These are phyloP conservation scores for Tetramorium simillimum DNA, from an alignment of 1,140 invertebrate genomes.

Conservation along the genomic window DNA sequence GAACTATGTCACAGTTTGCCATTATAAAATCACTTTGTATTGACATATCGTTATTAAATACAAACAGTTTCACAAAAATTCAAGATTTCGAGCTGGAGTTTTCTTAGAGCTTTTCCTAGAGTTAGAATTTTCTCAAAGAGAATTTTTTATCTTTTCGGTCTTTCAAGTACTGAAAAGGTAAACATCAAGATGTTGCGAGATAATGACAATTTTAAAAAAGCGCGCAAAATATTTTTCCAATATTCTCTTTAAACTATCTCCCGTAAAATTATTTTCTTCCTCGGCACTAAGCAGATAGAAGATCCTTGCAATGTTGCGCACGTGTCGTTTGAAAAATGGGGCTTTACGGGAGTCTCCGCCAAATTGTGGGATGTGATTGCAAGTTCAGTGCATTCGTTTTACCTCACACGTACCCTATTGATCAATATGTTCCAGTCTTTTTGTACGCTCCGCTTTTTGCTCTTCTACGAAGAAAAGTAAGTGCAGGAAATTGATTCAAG, in stretches of 20 bases:
- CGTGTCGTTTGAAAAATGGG: conserved; percentile 19
- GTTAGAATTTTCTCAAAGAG: background rate
- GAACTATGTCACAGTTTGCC: background rate
- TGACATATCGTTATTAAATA: background rate
- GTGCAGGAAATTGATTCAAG: conserved; percentile 28
- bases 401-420: background rate
- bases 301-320: background rate
- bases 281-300: background rate
- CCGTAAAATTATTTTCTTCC: background rate
- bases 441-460: background rate
- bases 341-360: background rate
- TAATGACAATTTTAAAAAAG: background rate
- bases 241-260: conserved; percentile 10
- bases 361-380: conserved; percentile 41
- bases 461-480: background rate
- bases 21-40: conserved; percentile 10
- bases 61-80: background rate
- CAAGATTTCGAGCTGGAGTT: background rate
- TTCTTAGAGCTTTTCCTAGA: background rate
- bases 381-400: conserved; percentile 28
- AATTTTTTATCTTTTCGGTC: background rate
- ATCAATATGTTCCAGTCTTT: conserved; percentile 35
- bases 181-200: background rate
- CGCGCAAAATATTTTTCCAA: background rate
- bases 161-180: background rate